phyloP scores from a whole-genome alignment of 1,140 invertebrate species.

The Andrena cerasifolii region DNA sequence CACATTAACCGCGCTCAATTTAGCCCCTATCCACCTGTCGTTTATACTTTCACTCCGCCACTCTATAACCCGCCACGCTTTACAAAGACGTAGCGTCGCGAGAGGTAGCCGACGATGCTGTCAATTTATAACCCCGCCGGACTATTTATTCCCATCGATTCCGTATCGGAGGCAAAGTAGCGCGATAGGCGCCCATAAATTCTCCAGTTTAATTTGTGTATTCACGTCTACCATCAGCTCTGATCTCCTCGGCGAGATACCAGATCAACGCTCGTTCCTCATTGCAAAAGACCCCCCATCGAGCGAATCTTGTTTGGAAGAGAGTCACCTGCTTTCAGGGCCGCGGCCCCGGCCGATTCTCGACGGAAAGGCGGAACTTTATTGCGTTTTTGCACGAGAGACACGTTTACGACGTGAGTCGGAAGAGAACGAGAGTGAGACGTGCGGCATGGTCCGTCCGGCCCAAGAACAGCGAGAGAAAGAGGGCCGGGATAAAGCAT shows the following conservation, averaged over 20 bases:
- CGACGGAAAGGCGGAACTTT: slow-evolving; percentile 47
- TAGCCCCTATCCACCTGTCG: slow-evolving; percentile 41
- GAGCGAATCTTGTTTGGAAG: slow-evolving; percentile 63
- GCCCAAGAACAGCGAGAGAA: not conserved
- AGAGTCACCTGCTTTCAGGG: slow-evolving; percentile 70
- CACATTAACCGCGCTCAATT: slow-evolving; percentile 68
- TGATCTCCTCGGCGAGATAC: slow-evolving; percentile 19
- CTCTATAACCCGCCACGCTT: not conserved
- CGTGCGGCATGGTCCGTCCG: slow-evolving; percentile 20
- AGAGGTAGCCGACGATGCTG: not conserved
- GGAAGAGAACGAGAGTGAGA: slow-evolving; percentile 63
- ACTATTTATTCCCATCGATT: not conserved
- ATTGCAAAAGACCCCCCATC: slow-evolving; percentile 61
- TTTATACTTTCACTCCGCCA: not conserved
- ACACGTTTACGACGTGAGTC: slow-evolving; percentile 56
- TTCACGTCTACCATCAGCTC: not conserved
- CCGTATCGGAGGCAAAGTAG: not conserved
- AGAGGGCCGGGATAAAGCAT: slow-evolving; percentile 54
- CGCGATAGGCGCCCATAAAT: slow-evolving; percentile 11
- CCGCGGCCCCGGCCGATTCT: slow-evolving; percentile 47
- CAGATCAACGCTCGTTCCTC: slow-evolving; percentile 48
- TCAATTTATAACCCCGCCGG: not conserved
- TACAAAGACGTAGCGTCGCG: not conserved
- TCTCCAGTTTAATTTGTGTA: slow-evolving; percentile 19
- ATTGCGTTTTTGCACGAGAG: slow-evolving; percentile 50